Percentiles rank a stretch among this genome's conserved stretches.
These are phyloP conservation scores for Nephrotoma guestfalica DNA, from an alignment of 2,888 invertebrate genomes.

Conservation along the genomic window DNA sequence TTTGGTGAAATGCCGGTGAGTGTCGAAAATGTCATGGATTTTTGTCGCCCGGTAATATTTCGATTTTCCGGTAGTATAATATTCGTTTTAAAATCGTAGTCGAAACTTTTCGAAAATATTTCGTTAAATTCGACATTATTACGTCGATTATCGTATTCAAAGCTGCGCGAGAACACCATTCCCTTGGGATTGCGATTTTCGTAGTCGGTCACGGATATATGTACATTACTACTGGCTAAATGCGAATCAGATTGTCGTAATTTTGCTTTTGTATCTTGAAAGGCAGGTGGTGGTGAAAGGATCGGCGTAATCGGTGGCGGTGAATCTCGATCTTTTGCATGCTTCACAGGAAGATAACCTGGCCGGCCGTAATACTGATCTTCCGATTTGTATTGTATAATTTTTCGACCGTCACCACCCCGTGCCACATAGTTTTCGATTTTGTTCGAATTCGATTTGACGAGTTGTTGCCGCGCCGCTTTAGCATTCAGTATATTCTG, in stretches of 20 bases:
- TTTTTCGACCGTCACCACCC: slow-evolving; percentile 23
- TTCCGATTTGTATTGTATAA: background rate
- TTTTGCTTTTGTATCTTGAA: slow-evolving; percentile 39
- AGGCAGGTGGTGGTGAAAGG: slow-evolving; percentile 53
- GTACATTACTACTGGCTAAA: background rate
- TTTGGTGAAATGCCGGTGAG: slow-evolving; percentile 31
- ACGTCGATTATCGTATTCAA: slow-evolving; percentile 30
- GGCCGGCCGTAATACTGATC: slow-evolving; percentile 22
- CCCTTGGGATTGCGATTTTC: slow-evolving; percentile 18
- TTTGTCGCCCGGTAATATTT: slow-evolving; percentile 11
- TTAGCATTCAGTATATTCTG: background rate
- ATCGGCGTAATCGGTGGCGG: slow-evolving; percentile 54
- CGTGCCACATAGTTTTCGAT: slow-evolving; percentile 31
- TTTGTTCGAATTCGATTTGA: slow-evolving; percentile 15
- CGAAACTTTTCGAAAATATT: slow-evolving; percentile 32
- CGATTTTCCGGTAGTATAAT: slow-evolving; percentile 4
- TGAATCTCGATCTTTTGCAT: slow-evolving; percentile 31
- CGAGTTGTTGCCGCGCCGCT: background rate
- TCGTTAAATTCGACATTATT: slow-evolving; percentile 26
- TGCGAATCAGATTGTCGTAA: slow-evolving; percentile 11
- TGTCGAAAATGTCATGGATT: slow-evolving; percentile 28
- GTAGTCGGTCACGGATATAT: slow-evolving; percentile 5
- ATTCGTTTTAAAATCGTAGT: slow-evolving; percentile 24
- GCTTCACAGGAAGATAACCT: slow-evolving; percentile 30
- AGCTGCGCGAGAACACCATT: slow-evolving; percentile 33